These are phyloP conservation scores for Tragulus kanchil DNA, from an alignment of 2,113 vertebrate genomes.

Conservation along the genomic window DNA sequence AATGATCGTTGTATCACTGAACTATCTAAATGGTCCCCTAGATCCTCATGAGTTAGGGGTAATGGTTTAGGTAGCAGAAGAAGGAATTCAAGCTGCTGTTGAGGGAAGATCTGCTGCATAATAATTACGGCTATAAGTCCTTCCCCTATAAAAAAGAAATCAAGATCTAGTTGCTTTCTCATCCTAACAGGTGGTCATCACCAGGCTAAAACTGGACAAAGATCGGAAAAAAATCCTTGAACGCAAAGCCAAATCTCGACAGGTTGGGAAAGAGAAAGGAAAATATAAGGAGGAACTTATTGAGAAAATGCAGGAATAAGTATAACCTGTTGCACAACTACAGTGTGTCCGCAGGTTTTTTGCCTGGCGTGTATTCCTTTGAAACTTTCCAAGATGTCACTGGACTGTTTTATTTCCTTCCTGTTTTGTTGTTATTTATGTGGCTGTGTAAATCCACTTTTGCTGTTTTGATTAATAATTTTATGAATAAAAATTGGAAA, in stretches of 20 bases:
- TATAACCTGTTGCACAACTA: slow-evolving; percentile 77
- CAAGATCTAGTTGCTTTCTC: not conserved
- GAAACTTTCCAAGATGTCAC: not conserved
- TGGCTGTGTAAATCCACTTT: slow-evolving; percentile 27
- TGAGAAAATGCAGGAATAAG: slow-evolving; percentile 97
- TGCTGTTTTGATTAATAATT: slow-evolving; percentile 52
- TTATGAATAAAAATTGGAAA: slow-evolving; percentile 56
- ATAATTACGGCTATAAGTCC: not conserved
- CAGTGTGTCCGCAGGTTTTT: slow-evolving; percentile 89
- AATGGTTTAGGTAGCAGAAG: not conserved
- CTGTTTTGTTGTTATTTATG: not conserved
- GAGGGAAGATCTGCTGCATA: not conserved
- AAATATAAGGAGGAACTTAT: slow-evolving; percentile 98
- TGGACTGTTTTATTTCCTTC: not conserved
- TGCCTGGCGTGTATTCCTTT: slow-evolving; percentile 5
- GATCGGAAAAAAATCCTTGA: slow-evolving; percentile 97
- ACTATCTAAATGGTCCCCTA: not conserved
- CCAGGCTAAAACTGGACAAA: slow-evolving; percentile 97
- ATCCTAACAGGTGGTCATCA: slow-evolving; percentile 94
- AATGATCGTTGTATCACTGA: not conserved
- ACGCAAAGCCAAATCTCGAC: slow-evolving; percentile 95
- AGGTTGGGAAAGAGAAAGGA: slow-evolving; percentile 97
- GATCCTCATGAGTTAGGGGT: not conserved
- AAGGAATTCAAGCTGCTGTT: not conserved
- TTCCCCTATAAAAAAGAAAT: not conserved